Evolutionary conservation across 2,888 invertebrate genomes (phyloP).

Genomic region (Linnaemya vulpina): DNA sequence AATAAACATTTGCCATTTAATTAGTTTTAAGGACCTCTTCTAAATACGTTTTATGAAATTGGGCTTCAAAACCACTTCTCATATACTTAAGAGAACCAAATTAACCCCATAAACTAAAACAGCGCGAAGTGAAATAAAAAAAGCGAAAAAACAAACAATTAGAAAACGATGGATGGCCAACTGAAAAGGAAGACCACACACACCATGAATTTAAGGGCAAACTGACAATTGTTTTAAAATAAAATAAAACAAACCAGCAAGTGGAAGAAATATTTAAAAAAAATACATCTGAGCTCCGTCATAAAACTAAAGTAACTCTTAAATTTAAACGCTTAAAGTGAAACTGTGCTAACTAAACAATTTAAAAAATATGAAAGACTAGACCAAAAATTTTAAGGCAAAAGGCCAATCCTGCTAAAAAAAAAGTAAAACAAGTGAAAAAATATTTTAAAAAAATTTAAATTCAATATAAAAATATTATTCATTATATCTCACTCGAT

Average conservation of each 20-base stretch:
- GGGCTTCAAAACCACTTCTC: neutral
- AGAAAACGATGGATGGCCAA: neutral
- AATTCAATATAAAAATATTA: too few species aligned
- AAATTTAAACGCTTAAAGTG: too few species aligned
- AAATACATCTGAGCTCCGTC: too few species aligned
- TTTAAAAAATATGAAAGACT: too few species aligned
- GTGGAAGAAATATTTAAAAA: neutral
- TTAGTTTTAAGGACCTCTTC: neutral
- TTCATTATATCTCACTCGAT: too few species aligned
- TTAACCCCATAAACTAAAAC: slow-evolving; percentile 1
- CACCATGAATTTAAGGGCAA: neutral
- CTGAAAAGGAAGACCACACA: neutral
- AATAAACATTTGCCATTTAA: slow-evolving; percentile 5
- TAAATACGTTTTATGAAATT: neutral
- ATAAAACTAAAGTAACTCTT: too few species aligned
- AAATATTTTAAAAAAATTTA: too few species aligned
- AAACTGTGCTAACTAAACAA: too few species aligned
- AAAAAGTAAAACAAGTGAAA: too few species aligned
- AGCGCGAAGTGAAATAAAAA: neutral
- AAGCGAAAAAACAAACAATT: neutral
- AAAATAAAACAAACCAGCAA: neutral
- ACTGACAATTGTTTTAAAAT: neutral
- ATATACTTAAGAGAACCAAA: neutral
- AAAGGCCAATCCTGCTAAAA: too few species aligned
- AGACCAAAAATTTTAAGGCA: too few species aligned